Evolutionary conservation across 2,888 invertebrate species (phyloP), one percentile per base, ranked within the genome.

Genomic region (Gastrophysa polygoni): DNA sequence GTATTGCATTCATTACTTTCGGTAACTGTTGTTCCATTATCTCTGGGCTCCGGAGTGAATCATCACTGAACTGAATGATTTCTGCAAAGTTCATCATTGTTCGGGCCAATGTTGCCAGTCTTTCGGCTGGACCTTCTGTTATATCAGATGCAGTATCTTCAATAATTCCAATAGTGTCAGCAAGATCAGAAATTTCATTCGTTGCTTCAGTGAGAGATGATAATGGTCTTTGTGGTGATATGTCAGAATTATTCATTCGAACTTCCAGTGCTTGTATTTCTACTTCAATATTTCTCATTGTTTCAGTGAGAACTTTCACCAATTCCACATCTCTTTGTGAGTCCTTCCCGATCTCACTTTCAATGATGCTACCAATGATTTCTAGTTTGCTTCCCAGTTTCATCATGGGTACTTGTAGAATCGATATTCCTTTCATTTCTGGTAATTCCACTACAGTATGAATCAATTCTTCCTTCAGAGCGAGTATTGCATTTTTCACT

Each of bases 1-100:
- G 10, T 10, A 68, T 50, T n/a, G 67, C 65, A 47, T 59, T 63
- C 43, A 63, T 59, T 18, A 70, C 46, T 52, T 68, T 58, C 17
- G 69, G 46, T 50, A 65, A 67, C 51, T 65, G 60, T 57, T 67
- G 64, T 55, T 48, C 55, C 10, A 49, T 11, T 32, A 66, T 29
- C 59, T 10, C 6, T 10, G 5, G 11, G 7, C 11, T 32, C 32
- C 11, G 3, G 10, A 32, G 32, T 10, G 32, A 3, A 24, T 24
- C 24, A 5, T 5, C 24, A 7, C 24, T 24, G 7, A 24, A 5
- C 7, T 24, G 3, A 24, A 24, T 24, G 24, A 69, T 32, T 32
- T 32, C 32, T 32, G 32, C 8, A 10, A 32, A 32, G 7, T 32
- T 32, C 11, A 10, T 32, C 32, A 32, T 32, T 8, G 32, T 2